Evolutionary conservation across 2,113 vertebrate species (phyloP), one percentile per base, ranked within the genome.

Genomic region (Calidris pugnax): DNA sequence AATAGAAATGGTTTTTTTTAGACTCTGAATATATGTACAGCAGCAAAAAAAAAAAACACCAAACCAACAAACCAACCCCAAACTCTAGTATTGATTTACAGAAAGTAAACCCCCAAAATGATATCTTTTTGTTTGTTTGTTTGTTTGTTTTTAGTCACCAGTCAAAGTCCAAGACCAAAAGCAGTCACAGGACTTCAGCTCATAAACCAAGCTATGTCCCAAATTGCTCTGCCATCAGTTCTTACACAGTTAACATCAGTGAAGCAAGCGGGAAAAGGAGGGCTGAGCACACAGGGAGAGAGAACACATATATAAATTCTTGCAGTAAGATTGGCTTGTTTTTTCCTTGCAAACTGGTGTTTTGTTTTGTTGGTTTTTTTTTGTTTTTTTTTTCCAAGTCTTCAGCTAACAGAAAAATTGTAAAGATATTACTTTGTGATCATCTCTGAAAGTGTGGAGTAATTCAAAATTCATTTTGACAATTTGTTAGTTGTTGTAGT

Each of bases 401-500:
- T 74, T 64, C 32, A 87, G 4, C 14, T 87, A 94, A 63, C 20
- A 64, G 28, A 79, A 95, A 87, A 77, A 78, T 59, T 71, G 20
- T 53, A 74, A 86, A 89, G 47, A 53, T 71, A 85, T 14, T 87
- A 63, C 51, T 96, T 78, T 59, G 53, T 79, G 66, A 85, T 82
- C 37, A 75, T 63, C 41, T 59, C 60, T 71, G 60, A 47, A 92
- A 91, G 24, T 63, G 14, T 43, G 30, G 51, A 78, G 48, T 64
- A 72, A 78, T 82, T 85, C 30, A 3, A 72, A 95, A 89, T 78
- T 78, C 64, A 82, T 94, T 84, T 74, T 86, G 51, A 87, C 77
- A 92, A 75, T 92, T 92, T 72, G 55, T 62, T 87, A 92, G 72
- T 48, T 95, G 92, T 57, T 92, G 71, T 45, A 88, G 56, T 89